Evolutionary conservation across 2,113 vertebrate genomes (phyloP), one percentile per base, ranked within the genome.

Genomic region (Lepus europaeus): DNA sequence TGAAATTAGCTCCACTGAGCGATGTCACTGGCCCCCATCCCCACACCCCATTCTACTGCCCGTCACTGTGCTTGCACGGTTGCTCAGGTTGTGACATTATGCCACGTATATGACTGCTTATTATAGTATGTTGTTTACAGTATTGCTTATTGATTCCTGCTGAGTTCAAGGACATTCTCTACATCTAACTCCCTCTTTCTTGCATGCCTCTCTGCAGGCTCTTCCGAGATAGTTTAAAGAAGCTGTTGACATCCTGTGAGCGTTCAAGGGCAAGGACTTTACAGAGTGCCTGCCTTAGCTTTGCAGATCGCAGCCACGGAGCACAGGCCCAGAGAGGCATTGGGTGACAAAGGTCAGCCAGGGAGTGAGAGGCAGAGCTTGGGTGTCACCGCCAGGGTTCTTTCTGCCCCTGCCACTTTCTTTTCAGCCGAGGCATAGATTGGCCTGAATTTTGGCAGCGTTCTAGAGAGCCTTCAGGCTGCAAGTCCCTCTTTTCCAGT

Each of bases 221-320:
- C 31, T 95, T 85, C 69, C 29, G 92, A 76, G 10, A 68, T 39
- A 68, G 80, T 89, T 95, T 90, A 87, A 86, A 68, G 56, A 84
- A 77, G 63, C 31, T 81, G 45, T 76, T 93, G 64, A 29, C 92
- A 91, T 93, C 53, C 77, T 87, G 91, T 45, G 17, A 86, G 36
- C 83, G 16, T 90, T 96, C 79, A 77, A 87, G 36, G 33, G 33
- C 69, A 95, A 89, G 73, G 95, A 83, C 20, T 88, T 93, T 91
- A 77, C 77, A 70, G 69, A 84, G 17, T 66, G 13, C 36, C 70
- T 95, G 69, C n/a, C 36, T 77, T 86, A 93, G 61, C 66, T 80
- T 77, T 84, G 61, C 64, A 83, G 78, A 69, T 77, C 79, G 76
- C 25, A 91, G 91, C 79, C 89, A 77, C 89, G 89, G 69, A 93